phyloP scores from a whole-genome alignment of 64 coral and sea anemone genomes.

The Montipora foliosa region DNA sequence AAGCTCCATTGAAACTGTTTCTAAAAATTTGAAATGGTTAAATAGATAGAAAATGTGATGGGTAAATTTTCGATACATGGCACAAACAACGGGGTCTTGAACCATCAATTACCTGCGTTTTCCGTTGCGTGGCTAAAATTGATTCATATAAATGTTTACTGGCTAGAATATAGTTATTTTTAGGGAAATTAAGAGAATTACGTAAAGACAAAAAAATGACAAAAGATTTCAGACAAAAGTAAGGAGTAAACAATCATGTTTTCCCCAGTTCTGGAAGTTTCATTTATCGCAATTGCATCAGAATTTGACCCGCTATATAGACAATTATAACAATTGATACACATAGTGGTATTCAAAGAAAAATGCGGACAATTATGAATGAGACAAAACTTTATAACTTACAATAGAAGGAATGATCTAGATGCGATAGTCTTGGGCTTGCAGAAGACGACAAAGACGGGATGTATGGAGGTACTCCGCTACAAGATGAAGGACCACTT shows the following conservation, averaged over 20 bases:
- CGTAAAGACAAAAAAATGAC: not conserved
- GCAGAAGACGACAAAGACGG: not conserved
- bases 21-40: too few relatives aligned
- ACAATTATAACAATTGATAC: too few relatives aligned
- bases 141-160: not conserved
- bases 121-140: not conserved
- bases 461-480: not conserved
- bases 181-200: not conserved
- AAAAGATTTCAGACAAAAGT: conserved; percentile 11
- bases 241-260: not conserved
- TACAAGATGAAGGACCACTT: not conserved
- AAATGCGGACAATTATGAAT: not conserved
- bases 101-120: not conserved
- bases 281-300: not conserved
- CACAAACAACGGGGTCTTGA: too few relatives aligned
- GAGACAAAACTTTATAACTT: not conserved
- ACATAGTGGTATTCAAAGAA: not conserved
- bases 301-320: not conserved
- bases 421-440: not conserved
- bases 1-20: too few relatives aligned
- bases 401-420: not conserved
- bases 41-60: too few relatives aligned
- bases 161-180: not conserved
- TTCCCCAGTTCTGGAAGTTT: conserved; percentile 2
- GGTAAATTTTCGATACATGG: too few relatives aligned